Evolutionary conservation across 2,797 vertebrate genomes (phyloP).

Genomic region (Odontamblyopus lacepedii): DNA sequence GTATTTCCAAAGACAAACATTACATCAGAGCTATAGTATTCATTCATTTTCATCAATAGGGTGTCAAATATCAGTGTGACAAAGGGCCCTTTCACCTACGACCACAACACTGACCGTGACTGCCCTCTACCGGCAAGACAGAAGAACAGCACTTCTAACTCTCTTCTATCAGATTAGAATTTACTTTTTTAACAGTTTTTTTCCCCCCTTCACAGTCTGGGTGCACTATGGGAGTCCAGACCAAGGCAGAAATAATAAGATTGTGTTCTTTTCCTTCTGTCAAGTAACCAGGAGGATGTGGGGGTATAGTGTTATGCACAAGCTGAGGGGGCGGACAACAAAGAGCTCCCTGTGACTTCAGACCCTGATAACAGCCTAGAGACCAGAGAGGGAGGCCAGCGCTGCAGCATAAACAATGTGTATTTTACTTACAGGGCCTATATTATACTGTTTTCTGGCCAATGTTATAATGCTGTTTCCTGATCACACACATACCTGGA

Average conservation of each 20-base stretch:
- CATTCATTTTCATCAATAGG: slow-evolving; percentile 2
- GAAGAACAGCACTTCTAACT: slow-evolving; percentile 18
- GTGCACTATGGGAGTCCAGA: slow-evolving; percentile 14
- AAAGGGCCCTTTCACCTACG: slow-evolving; percentile 22
- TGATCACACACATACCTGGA: no score
- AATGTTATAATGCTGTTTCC: no score
- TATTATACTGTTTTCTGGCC: no score
- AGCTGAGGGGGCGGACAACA: slow-evolving; percentile 33
- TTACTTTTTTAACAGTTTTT: background rate
- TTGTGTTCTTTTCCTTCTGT: background rate
- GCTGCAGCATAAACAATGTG: slow-evolving; percentile 7
- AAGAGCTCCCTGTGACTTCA: slow-evolving; percentile 37
- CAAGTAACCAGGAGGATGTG: slow-evolving; percentile 18
- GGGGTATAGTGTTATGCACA: slow-evolving; percentile 3
- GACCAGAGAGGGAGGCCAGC: slow-evolving; percentile 8
- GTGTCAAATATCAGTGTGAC: slow-evolving; percentile 7
- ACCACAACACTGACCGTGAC: slow-evolving; percentile 12
- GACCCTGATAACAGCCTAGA: slow-evolving; percentile 33
- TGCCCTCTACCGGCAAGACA: slow-evolving; percentile 49
- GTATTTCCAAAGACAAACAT: slow-evolving; percentile 21
- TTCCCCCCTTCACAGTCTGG: background rate
- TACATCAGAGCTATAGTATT: slow-evolving; percentile 10
- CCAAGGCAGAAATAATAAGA: slow-evolving; percentile 23
- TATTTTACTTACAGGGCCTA: background rate
- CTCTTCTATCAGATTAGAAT: slow-evolving; percentile 14